phyloP scores from a whole-genome alignment of 2,888 invertebrate species.

The Ecdyonurus torrentis region DNA sequence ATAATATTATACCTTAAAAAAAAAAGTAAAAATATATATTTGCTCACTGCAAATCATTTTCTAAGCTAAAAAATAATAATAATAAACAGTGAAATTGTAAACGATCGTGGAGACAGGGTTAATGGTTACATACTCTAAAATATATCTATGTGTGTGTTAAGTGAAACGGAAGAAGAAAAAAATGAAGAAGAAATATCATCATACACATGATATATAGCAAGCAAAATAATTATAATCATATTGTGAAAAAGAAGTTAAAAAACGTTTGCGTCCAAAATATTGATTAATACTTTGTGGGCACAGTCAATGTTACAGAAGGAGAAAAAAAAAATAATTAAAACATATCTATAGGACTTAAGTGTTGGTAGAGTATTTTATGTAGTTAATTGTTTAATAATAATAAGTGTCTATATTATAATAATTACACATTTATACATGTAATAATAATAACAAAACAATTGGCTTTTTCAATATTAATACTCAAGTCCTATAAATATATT shows the following conservation, averaged over 20 bases:
- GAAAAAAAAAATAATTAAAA: too few species aligned
- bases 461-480: background rate
- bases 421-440: too few species aligned
- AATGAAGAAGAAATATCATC: background rate
- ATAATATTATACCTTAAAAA: too few species aligned
- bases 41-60: too few species aligned
- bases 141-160: too few species aligned
- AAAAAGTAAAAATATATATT: too few species aligned
- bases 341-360: background rate
- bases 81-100: too few species aligned
- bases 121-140: too few species aligned
- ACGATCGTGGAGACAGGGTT: too few species aligned
- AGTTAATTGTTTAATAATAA: background rate
- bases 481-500: background rate
- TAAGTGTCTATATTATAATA: background rate
- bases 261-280: background rate
- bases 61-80: too few species aligned
- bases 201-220: too few species aligned
- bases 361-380: background rate
- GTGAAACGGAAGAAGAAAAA: background rate
- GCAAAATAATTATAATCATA: background rate
- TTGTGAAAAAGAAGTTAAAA: background rate
- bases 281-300: background rate
- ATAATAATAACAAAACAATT: background rate
- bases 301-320: background rate